Conservation (phyloP, 1,140 invertebrate species). For the Hydropsyche tenuis region DNA sequence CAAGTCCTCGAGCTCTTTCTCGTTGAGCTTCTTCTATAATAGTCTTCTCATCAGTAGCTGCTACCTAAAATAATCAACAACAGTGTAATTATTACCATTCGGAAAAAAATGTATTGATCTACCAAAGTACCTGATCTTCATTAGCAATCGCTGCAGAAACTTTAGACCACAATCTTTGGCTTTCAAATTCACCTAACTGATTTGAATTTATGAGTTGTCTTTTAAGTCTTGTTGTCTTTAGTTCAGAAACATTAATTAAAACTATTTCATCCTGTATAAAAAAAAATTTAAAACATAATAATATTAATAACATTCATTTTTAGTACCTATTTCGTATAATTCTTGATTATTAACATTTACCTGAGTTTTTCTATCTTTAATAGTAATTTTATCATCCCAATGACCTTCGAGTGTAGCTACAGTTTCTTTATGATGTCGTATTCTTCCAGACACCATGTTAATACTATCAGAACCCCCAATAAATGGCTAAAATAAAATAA, state of each 20-base stretch:
- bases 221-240: conserved; percentile 74
- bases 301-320: conserved; percentile 23
- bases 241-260: conserved; percentile 78
- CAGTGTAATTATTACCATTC: no score
- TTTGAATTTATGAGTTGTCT: conserved; percentile 82
- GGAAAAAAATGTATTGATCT: not conserved
- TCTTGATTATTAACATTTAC: conserved; percentile 52
- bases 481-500: conserved; percentile 73
- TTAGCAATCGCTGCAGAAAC: conserved; percentile 82
- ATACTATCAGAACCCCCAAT: conserved; percentile 82
- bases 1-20: conserved; percentile 62
- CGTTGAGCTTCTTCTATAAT: conserved; percentile 86
- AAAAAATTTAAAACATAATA: conserved; percentile 9
- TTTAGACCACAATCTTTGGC: conserved; percentile 83
- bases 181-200: conserved; percentile 80
- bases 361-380: conserved; percentile 79
- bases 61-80: conserved; percentile 57
- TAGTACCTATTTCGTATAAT: no score
- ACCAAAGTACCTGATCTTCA: conserved; percentile 72
- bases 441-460: conserved; percentile 84
- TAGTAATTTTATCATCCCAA: conserved; percentile 88
- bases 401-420: conserved; percentile 85
- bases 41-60: conserved; percentile 90
- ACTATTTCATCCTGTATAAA: conserved; percentile 69
- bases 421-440: conserved; percentile 88